Conservation (phyloP, 2,888 invertebrate genomes). For the Leptogaster cylindrica region DNA sequence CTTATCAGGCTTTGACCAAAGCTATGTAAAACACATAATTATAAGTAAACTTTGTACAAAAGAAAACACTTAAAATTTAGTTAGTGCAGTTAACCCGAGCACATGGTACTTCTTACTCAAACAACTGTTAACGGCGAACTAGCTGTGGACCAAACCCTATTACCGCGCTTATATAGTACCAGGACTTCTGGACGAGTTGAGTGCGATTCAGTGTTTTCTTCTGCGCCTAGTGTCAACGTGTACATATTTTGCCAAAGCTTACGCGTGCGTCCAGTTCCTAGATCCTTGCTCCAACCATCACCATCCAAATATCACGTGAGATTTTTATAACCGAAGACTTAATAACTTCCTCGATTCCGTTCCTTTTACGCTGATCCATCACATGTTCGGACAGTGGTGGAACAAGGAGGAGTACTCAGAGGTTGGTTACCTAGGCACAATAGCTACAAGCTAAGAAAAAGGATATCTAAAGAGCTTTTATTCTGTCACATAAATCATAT, state of each 20-base stretch:
- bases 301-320: too few relatives aligned
- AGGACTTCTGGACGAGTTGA: background rate
- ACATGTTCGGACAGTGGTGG: slow-evolving; percentile 12
- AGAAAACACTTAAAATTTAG: background rate
- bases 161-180: slow-evolving; percentile 19
- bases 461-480: slow-evolving; percentile 23
- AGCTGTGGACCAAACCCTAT: background rate
- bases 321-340: too few relatives aligned
- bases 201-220: background rate
- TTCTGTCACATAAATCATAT: slow-evolving; percentile 34
- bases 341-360: slow-evolving; percentile 16
- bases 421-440: background rate
- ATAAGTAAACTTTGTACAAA: slow-evolving; percentile 12
- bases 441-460: background rate
- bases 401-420: background rate
- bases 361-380: slow-evolving; percentile 30
- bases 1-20: slow-evolving; percentile 16
- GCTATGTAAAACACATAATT: slow-evolving; percentile 26
- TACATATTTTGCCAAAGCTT: slow-evolving; percentile 12
- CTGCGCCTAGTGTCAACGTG: background rate
- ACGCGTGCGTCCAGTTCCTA: slow-evolving; percentile 27
- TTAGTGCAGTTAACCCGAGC: slow-evolving; percentile 12
- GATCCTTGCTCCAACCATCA: slow-evolving; percentile 6
- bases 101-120: slow-evolving; percentile 23
- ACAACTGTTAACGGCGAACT: slow-evolving; percentile 36